Conservation (phyloP, 2,888 invertebrate species). For the Steinernema carpocapsae region DNA sequence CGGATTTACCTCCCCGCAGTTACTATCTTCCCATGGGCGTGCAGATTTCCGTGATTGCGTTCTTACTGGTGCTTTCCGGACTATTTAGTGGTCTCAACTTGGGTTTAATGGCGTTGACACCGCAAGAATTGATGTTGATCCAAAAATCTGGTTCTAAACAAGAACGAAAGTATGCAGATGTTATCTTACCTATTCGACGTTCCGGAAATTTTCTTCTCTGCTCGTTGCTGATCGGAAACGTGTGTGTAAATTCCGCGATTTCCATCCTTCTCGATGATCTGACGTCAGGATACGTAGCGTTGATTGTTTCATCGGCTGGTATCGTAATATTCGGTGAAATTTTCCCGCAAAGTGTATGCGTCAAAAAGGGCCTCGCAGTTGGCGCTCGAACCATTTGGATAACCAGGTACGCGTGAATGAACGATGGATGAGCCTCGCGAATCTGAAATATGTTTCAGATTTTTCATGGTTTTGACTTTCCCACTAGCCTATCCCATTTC, state of each 20-base stretch:
- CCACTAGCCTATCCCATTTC: conserved; percentile 53
- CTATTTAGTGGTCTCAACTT: conserved; percentile 95
- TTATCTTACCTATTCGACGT: conserved; percentile 78
- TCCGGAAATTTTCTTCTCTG: conserved; percentile 54
- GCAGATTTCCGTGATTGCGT: conserved; percentile 77
- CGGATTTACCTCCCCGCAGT: conserved; percentile 47
- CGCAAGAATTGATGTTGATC: conserved; percentile 65
- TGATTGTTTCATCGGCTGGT: conserved; percentile 71
- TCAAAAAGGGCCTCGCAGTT: conserved; percentile 66
- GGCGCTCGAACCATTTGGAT: conserved; percentile 79
- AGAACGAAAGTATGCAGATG: conserved; percentile 76
- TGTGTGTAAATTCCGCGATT: conserved; percentile 76
- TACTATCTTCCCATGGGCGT: conserved; percentile 52
- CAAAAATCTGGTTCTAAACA: conserved; percentile 61
- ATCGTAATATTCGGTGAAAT: conserved; percentile 77
- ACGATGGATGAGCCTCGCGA: too few relatives aligned
- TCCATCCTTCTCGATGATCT: conserved; percentile 93
- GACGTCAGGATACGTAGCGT: conserved; percentile 70
- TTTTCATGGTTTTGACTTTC: conserved; percentile 56
- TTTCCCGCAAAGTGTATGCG: conserved; percentile 77
- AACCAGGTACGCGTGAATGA: conserved; percentile 75
- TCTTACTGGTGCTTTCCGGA: conserved; percentile 85
- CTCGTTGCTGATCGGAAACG: conserved; percentile 73
- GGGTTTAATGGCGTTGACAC: conserved; percentile 90
- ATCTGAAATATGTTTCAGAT: conserved; percentile 14